Base-by-base conservation (phyloP, 1,140 invertebrate genomes). In the Lasaia peninsularis region DNA sequence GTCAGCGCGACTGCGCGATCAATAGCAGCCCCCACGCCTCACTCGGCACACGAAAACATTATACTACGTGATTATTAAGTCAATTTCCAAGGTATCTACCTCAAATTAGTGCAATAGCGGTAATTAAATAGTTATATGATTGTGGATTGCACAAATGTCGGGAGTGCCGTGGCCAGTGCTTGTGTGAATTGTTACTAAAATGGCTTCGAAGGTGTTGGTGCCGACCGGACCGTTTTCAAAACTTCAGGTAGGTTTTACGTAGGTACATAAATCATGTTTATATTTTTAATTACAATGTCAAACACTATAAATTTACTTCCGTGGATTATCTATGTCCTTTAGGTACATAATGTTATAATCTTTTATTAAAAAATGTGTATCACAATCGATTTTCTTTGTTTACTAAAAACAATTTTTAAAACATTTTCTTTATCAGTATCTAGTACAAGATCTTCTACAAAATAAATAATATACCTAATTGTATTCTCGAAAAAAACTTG, bases 161-260 rank as follows among this genome's bases (percentile, higher is more conserved):
- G 60, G 40, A 58, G 52, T 59, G 40, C 56, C 16, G 34, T 21
- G 24, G 37, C 5, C 24, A 1, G 12, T 31, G 28, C 12, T 49
- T 21, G 35, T 64, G 63, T 62, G 53, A 44, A 21, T 35, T 10
- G 12, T 7, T 54, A 12, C 33, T 6, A 52, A 18, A 35, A 88
- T 88, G 85, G 80, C 85, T 65, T 88, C 82, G n/a, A 88, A 88
- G 59, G 85, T 88, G 5, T 71, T 88, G 18, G 85, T 88, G 52
- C 85, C 82, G 21, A 69, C 76, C 28, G 70, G 75, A 5, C 82
- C 85, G 5, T 88, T 88, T 58, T 65, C 80, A 7, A 86, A 83
- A 63, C 62, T 88, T 40, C 80, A 86, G 73, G 82, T 86, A 67
- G 74, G 79, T 69, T 37, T 3, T 14, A 24, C n/a, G n/a, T n/a